Percentiles rank a stretch among this genome's conserved stretches.
phyloP scores from a whole-genome alignment of 2,888 invertebrate genomes.

The Netelia virgata region DNA sequence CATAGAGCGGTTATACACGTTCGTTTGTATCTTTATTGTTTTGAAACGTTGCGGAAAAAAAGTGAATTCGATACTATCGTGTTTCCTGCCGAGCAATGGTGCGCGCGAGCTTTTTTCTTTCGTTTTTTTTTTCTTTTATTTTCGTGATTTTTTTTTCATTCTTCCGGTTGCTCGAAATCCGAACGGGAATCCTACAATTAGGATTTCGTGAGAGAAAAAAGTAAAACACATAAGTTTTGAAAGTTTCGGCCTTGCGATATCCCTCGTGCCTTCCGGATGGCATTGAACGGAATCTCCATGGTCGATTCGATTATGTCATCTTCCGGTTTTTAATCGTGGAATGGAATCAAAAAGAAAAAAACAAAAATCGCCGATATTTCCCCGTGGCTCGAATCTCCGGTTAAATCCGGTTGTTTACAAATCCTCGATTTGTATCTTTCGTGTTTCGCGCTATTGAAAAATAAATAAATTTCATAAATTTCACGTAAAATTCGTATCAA shows the following conservation, averaged over 20 bases:
- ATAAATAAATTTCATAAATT: too few relatives aligned
- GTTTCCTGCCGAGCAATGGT: neutral
- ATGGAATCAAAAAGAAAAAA: too few relatives aligned
- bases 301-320: neutral
- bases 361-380: too few relatives aligned
- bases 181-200: neutral
- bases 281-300: neutral
- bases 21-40: slow-evolving; percentile 23
- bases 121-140: too few relatives aligned
- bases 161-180: neutral
- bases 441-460: too few relatives aligned
- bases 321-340: neutral
- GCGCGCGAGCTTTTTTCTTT: neutral
- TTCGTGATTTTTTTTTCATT: neutral
- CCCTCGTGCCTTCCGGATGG: neutral
- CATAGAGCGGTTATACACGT: neutral
- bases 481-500: too few relatives aligned
- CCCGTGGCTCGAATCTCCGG: too few relatives aligned
- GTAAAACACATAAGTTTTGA: neutral
- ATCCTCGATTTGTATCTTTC: too few relatives aligned
- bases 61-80: slow-evolving; percentile 15
- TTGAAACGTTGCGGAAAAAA: slow-evolving; percentile 52
- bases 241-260: neutral
- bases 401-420: too few relatives aligned
- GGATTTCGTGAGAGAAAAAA: neutral